Evolutionary conservation across 1,140 invertebrate species (phyloP), one percentile per base, ranked within the genome.

Genomic region (Psix sp.): DNA sequence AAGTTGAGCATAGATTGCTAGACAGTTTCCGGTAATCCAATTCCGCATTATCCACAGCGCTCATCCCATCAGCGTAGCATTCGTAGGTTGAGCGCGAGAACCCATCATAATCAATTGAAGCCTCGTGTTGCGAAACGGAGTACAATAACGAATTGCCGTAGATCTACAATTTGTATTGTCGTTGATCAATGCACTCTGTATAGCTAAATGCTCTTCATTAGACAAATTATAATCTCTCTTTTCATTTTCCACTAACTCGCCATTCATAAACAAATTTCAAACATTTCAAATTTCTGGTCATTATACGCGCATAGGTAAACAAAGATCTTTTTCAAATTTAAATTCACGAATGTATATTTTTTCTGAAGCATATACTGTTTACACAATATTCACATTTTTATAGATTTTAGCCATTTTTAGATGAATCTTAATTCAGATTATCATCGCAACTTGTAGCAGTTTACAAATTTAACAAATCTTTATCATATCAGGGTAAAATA

Each of bases 1-100:
- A 52, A 73, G 70, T 73, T 48, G 63, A 72, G 59, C 39, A 10
- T 72, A 52, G 74, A 76, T 77, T 80, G 76, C 63, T 77, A 80
- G 70, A 66, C 40, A 73, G 71, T 38, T 78, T 75, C 59, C 57
- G 71, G 73, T 82, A 80, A 81, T 81, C 78, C 77, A 79, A 81
- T 83, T 81, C 49, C 68, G 66, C 80, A 83, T 83, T 82, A 81
- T 82, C 65, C 77, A 77, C 62, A 76, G 74, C 52, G 70, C 35
- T 74, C 66, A 59, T 63, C 39, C 56, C 49, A 36, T 66, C 63
- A 40, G 38, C 36, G 59, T 14, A 71, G 35, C 56, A 60, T 57
- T 70, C 72, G 60, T 65, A 57, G 57, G 43, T 35, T 72, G 52
- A 39, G 70, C 59, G 46, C 59, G 60, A 51, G 74, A 60, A 76